Evolutionary conservation across 2,888 invertebrate species (phyloP), one percentile per base, ranked within the genome.

Genomic region (Cryptocephalus primarius): DNA sequence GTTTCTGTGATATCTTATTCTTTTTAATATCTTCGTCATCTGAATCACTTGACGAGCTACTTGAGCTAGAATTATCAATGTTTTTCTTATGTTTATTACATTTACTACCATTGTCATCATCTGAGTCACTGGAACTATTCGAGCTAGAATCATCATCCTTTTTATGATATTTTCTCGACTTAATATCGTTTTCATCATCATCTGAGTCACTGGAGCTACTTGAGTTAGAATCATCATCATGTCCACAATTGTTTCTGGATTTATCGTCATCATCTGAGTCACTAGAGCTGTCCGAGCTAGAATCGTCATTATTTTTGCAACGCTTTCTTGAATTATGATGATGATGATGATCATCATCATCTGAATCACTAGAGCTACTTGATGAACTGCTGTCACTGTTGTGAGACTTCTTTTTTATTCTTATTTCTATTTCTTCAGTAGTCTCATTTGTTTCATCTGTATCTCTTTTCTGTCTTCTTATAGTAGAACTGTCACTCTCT

Each of bases 381-480:
- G 43, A 43, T 12, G 46, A 46, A 46, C 46, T 46, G 31, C 46
- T 42, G 31, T 39, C 33, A 11, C 39, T 41, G 33, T 33, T 42
- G 8, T 32, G 14, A 14, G 22, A 34, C 3, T 33, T 42, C 13
- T 31, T 32, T 10, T 39, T 31, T 32, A 43, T 11, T n/a, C 36
- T 36, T 43, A 40, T 44, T 40, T 34, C 43, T 33, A 32, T 33
- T 42, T 14, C 38, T 13, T 41, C 36, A 36, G 32, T 11, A n/a
- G 22, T 34, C 47, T 43, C 43, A 13, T 41, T 38, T 36, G 32
- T 43, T 38, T 33, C 12, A 40, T 45, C 45, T 6, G 44, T 41
- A 40, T 14, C 22, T 22, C 22, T 22, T 22, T 39, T 44, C 44
- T 31, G 44, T 39, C 32, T 38, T 31, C 33, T 42, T 32, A 10